Percentiles rank a stretch among this genome's conserved stretches.
phyloP scores from a whole-genome alignment of 2,113 vertebrate species.

The Tachysurus vachellii region DNA sequence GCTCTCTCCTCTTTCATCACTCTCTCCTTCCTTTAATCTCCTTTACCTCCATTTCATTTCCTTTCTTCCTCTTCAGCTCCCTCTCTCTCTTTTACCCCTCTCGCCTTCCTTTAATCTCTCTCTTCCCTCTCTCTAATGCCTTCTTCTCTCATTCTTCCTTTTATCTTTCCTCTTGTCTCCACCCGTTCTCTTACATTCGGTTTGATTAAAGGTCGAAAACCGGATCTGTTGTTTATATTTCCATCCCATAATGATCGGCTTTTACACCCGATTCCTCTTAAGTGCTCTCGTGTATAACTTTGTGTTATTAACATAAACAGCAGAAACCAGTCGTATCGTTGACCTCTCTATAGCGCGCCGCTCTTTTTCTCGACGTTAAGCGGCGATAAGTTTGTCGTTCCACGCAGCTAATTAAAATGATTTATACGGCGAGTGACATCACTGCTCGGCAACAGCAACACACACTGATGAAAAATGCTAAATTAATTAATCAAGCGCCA shows the following conservation, averaged over 20 bases:
- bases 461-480: constrained; percentile 46
- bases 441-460: constrained; percentile 42
- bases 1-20: background rate
- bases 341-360: background rate
- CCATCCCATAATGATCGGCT: background rate
- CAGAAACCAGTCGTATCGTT: background rate
- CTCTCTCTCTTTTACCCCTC: background rate
- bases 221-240: background rate
- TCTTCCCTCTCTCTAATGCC: background rate
- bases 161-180: background rate
- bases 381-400: constrained; percentile 48
- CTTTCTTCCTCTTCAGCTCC: background rate
- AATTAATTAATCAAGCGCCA: constrained; percentile 58
- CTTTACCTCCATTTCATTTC: background rate
- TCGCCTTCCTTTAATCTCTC: background rate
- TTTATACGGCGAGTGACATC: constrained; percentile 60
- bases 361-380: constrained; percentile 52
- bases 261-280: background rate
- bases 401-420: constrained; percentile 63
- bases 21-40: background rate
- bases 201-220: background rate
- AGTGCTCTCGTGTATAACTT: background rate
- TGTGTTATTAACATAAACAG: background rate
- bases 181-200: background rate
- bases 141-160: background rate